Evolutionary conservation across 2,113 vertebrate species (phyloP).

Genomic region (Alexandromys fortis): DNA sequence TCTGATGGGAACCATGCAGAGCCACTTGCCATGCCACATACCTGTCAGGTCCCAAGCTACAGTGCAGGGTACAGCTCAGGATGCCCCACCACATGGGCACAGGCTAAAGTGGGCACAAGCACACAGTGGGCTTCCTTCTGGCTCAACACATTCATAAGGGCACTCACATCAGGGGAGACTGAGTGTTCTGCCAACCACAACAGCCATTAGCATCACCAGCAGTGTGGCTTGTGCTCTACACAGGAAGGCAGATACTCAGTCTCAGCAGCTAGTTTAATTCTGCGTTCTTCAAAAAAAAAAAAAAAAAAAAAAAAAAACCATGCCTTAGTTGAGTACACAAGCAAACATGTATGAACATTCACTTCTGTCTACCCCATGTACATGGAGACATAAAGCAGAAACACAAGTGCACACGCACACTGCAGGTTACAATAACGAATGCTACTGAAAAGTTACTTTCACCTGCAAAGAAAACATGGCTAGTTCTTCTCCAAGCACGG

Average conservation of each 20-base stretch:
- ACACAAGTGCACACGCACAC: background rate
- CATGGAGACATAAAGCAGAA: background rate
- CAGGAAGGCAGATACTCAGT: constrained; percentile 59
- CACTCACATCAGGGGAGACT: background rate
- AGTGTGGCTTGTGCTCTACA: constrained; percentile 46
- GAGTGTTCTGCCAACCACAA: constrained; percentile 23
- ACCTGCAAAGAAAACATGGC: constrained; percentile 68
- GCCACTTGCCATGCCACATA: background rate
- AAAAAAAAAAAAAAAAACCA: background rate
- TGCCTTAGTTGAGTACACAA: constrained; percentile 27
- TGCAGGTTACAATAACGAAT: constrained; percentile 23
- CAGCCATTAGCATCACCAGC: background rate
- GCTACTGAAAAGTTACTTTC: constrained; percentile 50
- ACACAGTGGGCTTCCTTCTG: constrained; percentile 10
- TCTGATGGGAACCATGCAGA: background rate
- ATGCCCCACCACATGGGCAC: background rate
- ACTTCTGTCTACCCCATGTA: constrained; percentile 51
- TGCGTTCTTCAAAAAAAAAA: constrained; percentile 32
- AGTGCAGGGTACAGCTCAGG: background rate
- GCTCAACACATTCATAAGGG: constrained; percentile 52
- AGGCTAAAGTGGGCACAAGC: background rate
- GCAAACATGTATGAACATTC: constrained; percentile 65
- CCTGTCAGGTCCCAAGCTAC: background rate
- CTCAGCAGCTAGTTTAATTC: constrained; percentile 67
- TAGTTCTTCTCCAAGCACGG: constrained; percentile 38